Evolutionary conservation across 2,797 vertebrate genomes (phyloP), one percentile per base, ranked within the genome.

Genomic region (Cygnus olor): DNA sequence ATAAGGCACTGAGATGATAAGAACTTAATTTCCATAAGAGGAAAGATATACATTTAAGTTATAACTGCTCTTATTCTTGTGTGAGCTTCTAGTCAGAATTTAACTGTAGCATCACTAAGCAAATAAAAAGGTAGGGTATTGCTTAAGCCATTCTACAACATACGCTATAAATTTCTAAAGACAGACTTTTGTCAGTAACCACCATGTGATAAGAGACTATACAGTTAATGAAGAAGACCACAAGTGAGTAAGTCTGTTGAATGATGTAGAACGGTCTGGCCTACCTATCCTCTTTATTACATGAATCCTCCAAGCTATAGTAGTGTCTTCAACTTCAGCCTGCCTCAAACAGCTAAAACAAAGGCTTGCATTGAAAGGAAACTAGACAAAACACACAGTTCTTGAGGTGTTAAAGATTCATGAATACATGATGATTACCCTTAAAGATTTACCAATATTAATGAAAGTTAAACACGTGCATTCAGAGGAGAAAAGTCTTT

Each of bases 11-110:
- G 57, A 87, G 61, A 89, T 3, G 32, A 87, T 89, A 92, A 87
- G 53, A 89, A 68, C 28, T 93, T 89, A 4, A 93, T 84, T 96
- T 94, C 74, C 66, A 90, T 71, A 80, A 61, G 14, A 93, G 25
- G 14, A 85, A 84, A 89, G 45, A 74, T 42, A 74, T 3, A 89
- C 28, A 10, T 82, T 94, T 34, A 87, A 73, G 49, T 92, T 93
- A 81, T 60, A 60, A 73, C 24, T 70, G 64, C 32, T 73, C 86
- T 89, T 89, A 51, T 85, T 78, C 72, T 76, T 42, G 14, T 30
- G 11, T 11, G 22, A 69, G n/a, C 28, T 91, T 80, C 22, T 40
- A 83, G 40, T 0, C 53, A 45, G 72, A 88, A 90, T 58, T 86
- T 58, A 86, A 47, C 38, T 78, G 27, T n/a, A 88, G 14, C 10